These are phyloP conservation scores for Lycaon pictus DNA, from an alignment of 2,113 vertebrate species.

Conservation along the genomic window DNA sequence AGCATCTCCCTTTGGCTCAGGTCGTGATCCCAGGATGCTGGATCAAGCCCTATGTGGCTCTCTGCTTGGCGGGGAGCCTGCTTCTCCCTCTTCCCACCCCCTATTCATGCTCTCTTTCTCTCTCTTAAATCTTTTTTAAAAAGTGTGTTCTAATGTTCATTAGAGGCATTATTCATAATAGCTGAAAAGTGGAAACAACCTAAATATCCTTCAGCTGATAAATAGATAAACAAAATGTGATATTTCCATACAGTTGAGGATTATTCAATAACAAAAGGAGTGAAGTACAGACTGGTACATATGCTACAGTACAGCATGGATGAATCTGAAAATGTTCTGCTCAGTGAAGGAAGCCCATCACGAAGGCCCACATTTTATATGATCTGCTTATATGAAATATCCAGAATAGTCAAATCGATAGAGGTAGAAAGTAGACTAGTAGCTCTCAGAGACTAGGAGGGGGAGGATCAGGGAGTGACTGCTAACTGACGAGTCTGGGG, in stretches of 20 bases:
- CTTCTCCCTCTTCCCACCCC: neutral
- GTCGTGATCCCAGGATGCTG: neutral
- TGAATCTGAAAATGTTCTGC: conserved; percentile 20
- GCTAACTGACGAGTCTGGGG: neutral
- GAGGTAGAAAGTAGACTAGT: neutral
- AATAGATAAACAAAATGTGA: neutral
- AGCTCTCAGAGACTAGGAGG: neutral
- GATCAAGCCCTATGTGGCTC: neutral
- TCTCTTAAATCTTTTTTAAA: neutral
- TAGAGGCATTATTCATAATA: neutral
- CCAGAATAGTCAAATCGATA: neutral
- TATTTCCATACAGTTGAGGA: neutral
- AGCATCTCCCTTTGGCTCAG: neutral
- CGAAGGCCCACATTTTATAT: neutral
- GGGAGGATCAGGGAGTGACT: neutral
- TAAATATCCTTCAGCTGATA: neutral
- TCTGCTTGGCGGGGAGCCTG: too few species aligned
- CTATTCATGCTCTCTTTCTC: neutral
- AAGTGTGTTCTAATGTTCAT: neutral
- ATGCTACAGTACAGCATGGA: neutral
- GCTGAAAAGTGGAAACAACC: neutral
- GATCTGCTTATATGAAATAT: neutral
- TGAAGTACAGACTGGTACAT: neutral
- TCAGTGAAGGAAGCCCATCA: neutral
- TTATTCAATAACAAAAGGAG: conserved; percentile 3